Percentiles rank a stretch among this genome's conserved stretches.
phyloP scores from a whole-genome alignment of 1,140 invertebrate genomes.

The Diabrotica undecimpunctata region DNA sequence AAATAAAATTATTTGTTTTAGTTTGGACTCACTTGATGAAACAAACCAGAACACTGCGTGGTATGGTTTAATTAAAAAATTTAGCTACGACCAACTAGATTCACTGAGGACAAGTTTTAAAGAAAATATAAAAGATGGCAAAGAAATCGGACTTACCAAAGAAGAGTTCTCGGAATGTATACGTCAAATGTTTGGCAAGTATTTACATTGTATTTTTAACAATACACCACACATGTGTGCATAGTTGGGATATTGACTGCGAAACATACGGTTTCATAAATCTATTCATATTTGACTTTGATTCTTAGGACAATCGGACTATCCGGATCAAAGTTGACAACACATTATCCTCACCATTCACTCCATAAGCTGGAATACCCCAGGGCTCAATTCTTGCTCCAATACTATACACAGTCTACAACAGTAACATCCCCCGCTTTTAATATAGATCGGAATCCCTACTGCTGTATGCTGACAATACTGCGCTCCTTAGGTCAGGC shows the following conservation, averaged over 20 bases:
- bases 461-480: too few relatives aligned
- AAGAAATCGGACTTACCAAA: constrained; percentile 27
- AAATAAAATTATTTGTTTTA: not conserved
- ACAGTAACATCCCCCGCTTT: too few relatives aligned
- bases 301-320: too few relatives aligned
- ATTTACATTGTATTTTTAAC: not conserved
- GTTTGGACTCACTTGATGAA: constrained; percentile 26
- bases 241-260: too few relatives aligned
- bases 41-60: constrained; percentile 20
- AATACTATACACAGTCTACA: too few relatives aligned
- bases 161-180: constrained; percentile 33
- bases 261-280: too few relatives aligned
- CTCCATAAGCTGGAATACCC: too few relatives aligned
- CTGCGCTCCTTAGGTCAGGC: not conserved
- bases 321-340: too few relatives aligned
- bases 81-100: constrained; percentile 24
- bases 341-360: too few relatives aligned
- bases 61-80: constrained; percentile 27
- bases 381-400: too few relatives aligned
- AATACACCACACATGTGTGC: not conserved
- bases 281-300: too few relatives aligned
- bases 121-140: constrained; percentile 4
- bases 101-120: constrained; percentile 27
- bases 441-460: too few relatives aligned
- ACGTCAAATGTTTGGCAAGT: constrained; percentile 28